Evolutionary conservation across 2,888 invertebrate species (phyloP), one percentile per base, ranked within the genome.

Genomic region (Caradrina kadenii): DNA sequence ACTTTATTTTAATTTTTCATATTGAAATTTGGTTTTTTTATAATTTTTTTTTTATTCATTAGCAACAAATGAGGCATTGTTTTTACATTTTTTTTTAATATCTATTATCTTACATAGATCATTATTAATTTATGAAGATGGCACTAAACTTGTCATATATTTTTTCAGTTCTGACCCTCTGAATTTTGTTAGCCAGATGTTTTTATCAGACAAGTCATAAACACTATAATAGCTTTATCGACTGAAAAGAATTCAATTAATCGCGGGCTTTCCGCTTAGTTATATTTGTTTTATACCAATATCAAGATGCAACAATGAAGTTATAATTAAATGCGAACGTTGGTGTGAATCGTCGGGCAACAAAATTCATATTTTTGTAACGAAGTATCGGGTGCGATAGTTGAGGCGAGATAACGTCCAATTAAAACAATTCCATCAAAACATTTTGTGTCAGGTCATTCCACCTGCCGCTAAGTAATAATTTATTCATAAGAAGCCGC

Each of bases 361-460:
- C 91, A 88, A 92, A 92, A 92, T 93, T 94, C 91, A 94, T 94
- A 94, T 93, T 93, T 93, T 91, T 80, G 86, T 90, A 92, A 91
- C 89, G 89, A 90, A 88, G 89, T 91, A 92, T 91, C 90, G 89
- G 77, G 88, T 85, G 89, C 88, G 95, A 95, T 95, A 92, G 93
- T 89, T 87, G 80, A 87, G 82, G 80, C 76, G 83, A 93, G 95
- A 94, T 95, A 95, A 90, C 90, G 93, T 90, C 95, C 95, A 95
- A 96, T 96, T 96, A 96, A 95, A 95, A 94, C 94, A 95, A 95
- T 95, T 95, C 95, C 93, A 94, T 96, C 95, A 95, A 94, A 95
- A 95, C 92, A 94, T 95, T 95, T 94, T 95, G 93, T 95, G 95
- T 94, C 92, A 94, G 95, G 95, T 95, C 95, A 95, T 94, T 95